Base-by-base conservation (phyloP, 1,140 invertebrate genomes). In the Listronotus bonariensis region DNA sequence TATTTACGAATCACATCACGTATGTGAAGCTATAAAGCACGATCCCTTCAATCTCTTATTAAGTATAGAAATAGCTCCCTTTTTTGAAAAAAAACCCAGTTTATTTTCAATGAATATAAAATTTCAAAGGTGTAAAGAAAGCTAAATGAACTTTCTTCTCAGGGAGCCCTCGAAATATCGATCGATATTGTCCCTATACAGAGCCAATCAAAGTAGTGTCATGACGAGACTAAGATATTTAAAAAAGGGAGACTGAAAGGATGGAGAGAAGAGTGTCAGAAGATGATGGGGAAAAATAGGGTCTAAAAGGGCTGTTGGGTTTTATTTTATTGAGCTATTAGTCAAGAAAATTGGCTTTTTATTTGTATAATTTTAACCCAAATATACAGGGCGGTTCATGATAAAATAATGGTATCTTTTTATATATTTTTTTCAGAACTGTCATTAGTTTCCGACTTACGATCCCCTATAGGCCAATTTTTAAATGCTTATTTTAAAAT, bases 41-140 rank as follows among this genome's bases (percentile, higher is more conserved):
- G 34, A 36, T 36, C 34, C 34, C 8, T 5, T 7, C 34, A 36
- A 36, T 4, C 34, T 8, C 2, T 36, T 36, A 36, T 36, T 36
- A 36, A 9, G 3, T 7, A 36, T 36, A 36, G 8, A 36, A 36
- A 36, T 36, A 36, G 34, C 2, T 8, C 11, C 34, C 11, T 36
- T 36, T 36, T 36, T 12, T 36, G 3, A 12, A 36, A 46, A 58
- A 48, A 46, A 34, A 17, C 8, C 42, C 57, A n/a, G 31, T 66
- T 60, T 66, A 66, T 55, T 66, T 66, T 66, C 64, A 66, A 66
- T 66, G 64, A 66, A 66, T 66, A 66, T 57, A 49, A 66, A 66
- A 66, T 66, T 61, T 51, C 40, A 14, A 20, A 53, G 59, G 36
- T 62, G 49, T 18, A 20, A 46, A 17, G 18, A n/a, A 41, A 59